These are phyloP conservation scores for Marasmarcha lunaedactyla DNA, from an alignment of 2,888 invertebrate species.

Conservation along the genomic window DNA sequence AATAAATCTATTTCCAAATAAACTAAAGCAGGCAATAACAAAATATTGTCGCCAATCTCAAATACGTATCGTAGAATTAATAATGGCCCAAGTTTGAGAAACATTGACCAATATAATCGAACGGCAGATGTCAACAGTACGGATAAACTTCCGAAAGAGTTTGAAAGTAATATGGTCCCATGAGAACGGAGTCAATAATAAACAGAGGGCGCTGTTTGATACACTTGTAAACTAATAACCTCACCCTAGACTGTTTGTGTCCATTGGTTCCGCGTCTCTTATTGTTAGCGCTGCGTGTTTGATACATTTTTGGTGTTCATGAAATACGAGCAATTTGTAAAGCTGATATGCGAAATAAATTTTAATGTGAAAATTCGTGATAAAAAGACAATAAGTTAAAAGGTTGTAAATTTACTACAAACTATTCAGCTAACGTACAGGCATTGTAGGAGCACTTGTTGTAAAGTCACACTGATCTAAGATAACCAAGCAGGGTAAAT, in stretches of 20 bases:
- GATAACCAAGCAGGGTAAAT: too few relatives aligned
- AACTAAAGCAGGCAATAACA: neutral
- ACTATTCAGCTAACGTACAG: too few relatives aligned
- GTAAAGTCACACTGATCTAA: too few relatives aligned
- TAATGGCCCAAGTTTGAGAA: constrained; percentile 36
- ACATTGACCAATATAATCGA: constrained; percentile 47
- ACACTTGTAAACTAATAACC: constrained; percentile 70
- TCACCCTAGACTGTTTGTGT: constrained; percentile 16
- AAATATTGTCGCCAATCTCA: neutral
- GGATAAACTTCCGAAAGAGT: constrained; percentile 68
- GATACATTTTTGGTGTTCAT: too few relatives aligned
- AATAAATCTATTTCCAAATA: constrained; percentile 1
- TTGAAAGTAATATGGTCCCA: constrained; percentile 50
- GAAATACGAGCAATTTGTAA: too few relatives aligned
- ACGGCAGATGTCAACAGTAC: constrained; percentile 63
- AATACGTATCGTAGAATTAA: constrained; percentile 23
- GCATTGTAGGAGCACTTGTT: too few relatives aligned
- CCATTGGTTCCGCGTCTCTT: neutral
- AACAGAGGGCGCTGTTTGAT: constrained; percentile 59
- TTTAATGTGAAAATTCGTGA: too few relatives aligned
- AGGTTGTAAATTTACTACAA: too few relatives aligned
- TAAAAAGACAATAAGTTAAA: too few relatives aligned
- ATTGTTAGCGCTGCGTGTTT: too few relatives aligned
- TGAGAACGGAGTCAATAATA: constrained; percentile 56
- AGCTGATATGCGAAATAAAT: too few relatives aligned